phyloP scores from a whole-genome alignment of 2,113 vertebrate genomes.

The Phaethornis superciliosus region DNA sequence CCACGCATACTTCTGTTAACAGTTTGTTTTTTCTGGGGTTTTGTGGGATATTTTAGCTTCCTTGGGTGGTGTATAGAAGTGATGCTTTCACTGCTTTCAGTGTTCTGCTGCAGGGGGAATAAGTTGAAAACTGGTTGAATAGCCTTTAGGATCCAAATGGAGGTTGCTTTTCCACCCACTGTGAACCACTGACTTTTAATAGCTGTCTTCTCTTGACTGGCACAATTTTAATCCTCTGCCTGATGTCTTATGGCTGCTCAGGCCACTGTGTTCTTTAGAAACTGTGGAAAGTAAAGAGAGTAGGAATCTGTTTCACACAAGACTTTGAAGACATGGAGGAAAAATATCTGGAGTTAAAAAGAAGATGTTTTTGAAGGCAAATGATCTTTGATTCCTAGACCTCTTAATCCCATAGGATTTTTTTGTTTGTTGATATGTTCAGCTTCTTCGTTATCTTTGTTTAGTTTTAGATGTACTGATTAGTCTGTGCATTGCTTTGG shows the following conservation, averaged over 20 bases:
- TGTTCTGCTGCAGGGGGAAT: neutral
- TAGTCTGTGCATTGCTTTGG: neutral
- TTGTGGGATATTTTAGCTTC: neutral
- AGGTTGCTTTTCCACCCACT: neutral
- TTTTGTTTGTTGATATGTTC: slow-evolving; percentile 26
- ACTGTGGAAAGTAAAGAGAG: neutral
- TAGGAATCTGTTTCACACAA: neutral
- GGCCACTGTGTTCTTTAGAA: neutral
- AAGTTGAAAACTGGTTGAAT: neutral
- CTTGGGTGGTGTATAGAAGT: rapidly evolving
- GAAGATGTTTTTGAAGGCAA: neutral
- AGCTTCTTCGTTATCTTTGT: slow-evolving; percentile 24
- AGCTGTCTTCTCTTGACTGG: neutral
- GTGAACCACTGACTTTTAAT: neutral
- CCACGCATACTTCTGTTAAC: neutral
- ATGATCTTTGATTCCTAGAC: neutral
- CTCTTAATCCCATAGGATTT: slow-evolving; percentile 40
- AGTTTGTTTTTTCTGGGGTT: neutral
- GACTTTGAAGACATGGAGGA: neutral
- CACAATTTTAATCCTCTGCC: neutral
- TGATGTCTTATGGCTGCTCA: neutral
- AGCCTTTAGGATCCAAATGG: neutral
- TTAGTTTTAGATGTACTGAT: neutral
- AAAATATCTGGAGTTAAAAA: neutral
- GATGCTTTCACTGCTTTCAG: neutral